Evolutionary conservation across 2,888 invertebrate genomes (phyloP).

Genomic region (Tenthredo notha): DNA sequence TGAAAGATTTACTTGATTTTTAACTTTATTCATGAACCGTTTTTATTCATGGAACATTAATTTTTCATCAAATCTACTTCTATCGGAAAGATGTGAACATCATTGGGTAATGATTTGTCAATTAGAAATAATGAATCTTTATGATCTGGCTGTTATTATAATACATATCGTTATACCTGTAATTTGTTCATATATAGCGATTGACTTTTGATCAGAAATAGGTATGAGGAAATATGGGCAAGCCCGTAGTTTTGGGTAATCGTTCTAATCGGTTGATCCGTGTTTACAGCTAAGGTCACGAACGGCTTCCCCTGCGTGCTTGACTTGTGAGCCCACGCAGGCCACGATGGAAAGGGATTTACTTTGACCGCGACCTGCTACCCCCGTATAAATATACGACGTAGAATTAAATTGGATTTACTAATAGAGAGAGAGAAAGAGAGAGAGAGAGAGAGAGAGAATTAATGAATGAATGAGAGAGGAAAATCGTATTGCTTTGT

Average conservation of each 20-base stretch:
- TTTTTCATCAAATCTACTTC: background rate
- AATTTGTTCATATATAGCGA: background rate
- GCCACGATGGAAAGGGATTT: background rate
- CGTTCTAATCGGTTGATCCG: slow-evolving; percentile 35
- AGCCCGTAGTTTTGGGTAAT: slow-evolving; percentile 16
- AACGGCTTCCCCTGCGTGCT: slow-evolving; percentile 42
- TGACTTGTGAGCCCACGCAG: slow-evolving; percentile 5
- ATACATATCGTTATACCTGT: background rate
- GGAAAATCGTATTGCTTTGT: background rate
- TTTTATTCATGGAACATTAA: background rate
- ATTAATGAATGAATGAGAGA: slow-evolving; percentile 1
- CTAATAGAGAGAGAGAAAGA: background rate
- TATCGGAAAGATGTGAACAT: background rate
- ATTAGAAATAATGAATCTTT: background rate
- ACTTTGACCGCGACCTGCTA: slow-evolving; percentile 24
- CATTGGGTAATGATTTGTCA: background rate
- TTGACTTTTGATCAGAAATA: slow-evolving; percentile 16
- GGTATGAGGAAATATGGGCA: slow-evolving; percentile 25
- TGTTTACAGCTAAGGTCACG: slow-evolving; percentile 47
- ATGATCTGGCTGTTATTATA: background rate
- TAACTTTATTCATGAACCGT: background rate
- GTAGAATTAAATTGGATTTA: slow-evolving; percentile 26
- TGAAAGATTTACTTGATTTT: too few species aligned
- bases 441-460: background rate
- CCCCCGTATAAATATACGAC: background rate